phyloP scores from a whole-genome alignment of 2,797 vertebrate genomes.

The Alectoris magna region DNA sequence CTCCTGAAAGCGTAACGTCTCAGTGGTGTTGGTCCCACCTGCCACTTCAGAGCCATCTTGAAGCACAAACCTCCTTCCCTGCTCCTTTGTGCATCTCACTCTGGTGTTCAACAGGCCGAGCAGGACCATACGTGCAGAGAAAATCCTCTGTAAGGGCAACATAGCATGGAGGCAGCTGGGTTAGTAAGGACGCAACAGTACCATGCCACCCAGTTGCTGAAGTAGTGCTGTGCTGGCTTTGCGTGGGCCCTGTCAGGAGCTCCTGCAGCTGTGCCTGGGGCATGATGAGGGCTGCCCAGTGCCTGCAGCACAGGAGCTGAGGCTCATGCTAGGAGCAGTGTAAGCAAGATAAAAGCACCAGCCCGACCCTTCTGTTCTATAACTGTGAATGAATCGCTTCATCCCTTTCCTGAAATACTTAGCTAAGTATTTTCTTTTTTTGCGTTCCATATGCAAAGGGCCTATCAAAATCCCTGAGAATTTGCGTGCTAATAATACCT shows the following conservation, averaged over 20 bases:
- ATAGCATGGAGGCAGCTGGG: not conserved
- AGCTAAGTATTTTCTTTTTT: slow-evolving; percentile 10
- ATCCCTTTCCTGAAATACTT: slow-evolving; percentile 62
- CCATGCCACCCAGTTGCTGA: not conserved
- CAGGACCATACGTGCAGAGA: rapidly evolving
- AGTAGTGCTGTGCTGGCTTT: rapidly evolving
- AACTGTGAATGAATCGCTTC: slow-evolving; percentile 38
- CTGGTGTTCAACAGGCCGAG: rapidly evolving
- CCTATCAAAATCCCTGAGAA: slow-evolving; percentile 65
- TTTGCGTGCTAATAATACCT: slow-evolving; percentile 60
- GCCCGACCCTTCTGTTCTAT: not conserved
- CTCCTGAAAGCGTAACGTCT: not conserved
- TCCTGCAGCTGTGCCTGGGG: not conserved
- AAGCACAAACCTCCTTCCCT: not conserved
- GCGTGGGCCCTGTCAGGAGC: not conserved
- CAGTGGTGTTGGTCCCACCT: not conserved
- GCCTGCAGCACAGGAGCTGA: rapidly evolving
- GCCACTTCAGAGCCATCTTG: not conserved
- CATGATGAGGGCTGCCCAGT: rapidly evolving
- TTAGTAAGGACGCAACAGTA: not conserved
- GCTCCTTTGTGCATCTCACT: rapidly evolving
- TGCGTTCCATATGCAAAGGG: slow-evolving; percentile 63
- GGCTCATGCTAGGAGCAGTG: not conserved
- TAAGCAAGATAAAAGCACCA: not conserved
- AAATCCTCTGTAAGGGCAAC: not conserved